Conservation (phyloP, 2,113 vertebrate genomes). For the Cephalopholis sonnerati region DNA sequence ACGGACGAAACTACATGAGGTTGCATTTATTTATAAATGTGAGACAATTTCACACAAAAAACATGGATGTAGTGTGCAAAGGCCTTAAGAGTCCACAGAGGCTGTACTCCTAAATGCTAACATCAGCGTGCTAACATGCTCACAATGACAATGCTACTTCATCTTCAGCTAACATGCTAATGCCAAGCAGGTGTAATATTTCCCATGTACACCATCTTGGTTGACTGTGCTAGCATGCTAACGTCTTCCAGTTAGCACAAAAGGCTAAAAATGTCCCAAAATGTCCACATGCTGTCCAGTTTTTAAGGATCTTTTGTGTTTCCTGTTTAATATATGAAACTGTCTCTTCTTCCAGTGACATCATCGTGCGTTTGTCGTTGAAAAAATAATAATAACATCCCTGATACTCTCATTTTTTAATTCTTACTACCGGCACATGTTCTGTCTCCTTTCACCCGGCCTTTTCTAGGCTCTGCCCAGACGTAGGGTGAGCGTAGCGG, state of each 20-base stretch:
- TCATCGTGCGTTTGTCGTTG: background rate
- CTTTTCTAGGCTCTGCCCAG: slow-evolving; percentile 91
- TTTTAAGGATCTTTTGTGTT: background rate
- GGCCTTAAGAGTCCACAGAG: no score
- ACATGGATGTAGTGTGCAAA: no score
- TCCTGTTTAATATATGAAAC: background rate
- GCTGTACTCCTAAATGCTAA: no score
- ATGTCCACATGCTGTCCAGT: background rate
- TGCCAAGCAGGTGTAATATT: background rate
- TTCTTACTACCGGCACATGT: background rate
- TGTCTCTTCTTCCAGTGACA: background rate
- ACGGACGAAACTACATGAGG: no score
- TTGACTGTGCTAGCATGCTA: background rate
- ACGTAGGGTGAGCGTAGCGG: slow-evolving; percentile 96
- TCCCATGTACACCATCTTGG: background rate
- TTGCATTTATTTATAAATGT: no score
- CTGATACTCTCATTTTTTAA: background rate
- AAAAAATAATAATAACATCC: background rate
- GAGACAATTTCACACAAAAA: no score
- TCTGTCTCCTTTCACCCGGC: slow-evolving; percentile 32
- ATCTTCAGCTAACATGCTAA: background rate
- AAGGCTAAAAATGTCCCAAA: background rate
- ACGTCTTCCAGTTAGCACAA: background rate
- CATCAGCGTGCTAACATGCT: background rate
- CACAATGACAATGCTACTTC: background rate